Percentiles rank a stretch among this genome's conserved stretches.
Conservation (phyloP, 2,888 invertebrate species). For the Archaeoteleia sp. region DNA sequence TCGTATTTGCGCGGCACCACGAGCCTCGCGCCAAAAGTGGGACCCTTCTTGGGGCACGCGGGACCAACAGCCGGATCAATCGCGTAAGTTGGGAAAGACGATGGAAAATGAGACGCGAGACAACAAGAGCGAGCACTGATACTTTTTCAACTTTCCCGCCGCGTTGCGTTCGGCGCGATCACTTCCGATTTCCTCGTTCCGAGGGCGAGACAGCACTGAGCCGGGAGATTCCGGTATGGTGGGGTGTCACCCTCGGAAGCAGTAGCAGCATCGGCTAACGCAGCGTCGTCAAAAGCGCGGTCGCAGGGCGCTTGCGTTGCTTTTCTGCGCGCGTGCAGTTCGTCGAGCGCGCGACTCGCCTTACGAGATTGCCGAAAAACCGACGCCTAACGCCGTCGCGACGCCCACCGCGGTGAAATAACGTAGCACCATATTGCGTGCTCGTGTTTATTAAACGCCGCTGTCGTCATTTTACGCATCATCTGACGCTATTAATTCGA, state of each 20-base stretch:
- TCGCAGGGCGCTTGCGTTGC: constrained; percentile 35
- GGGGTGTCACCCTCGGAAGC: constrained; percentile 48
- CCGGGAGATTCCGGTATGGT: constrained; percentile 60
- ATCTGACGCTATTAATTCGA: constrained; percentile 17
- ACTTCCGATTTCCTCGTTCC: constrained; percentile 20
- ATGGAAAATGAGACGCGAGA: no score
- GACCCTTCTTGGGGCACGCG: no score
- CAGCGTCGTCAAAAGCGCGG: neutral
- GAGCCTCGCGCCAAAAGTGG: no score
- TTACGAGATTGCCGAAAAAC: constrained; percentile 51
- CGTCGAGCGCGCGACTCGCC: constrained; percentile 43
- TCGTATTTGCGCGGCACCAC: no score
- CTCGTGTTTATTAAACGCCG: constrained; percentile 36
- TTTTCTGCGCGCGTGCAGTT: constrained; percentile 40
- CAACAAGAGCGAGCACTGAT: no score
- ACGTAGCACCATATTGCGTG: constrained; percentile 42
- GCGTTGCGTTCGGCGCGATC: neutral
- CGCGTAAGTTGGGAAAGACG: no score
- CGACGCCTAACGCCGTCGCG: constrained; percentile 51
- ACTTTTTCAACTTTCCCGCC: constrained; percentile 24
- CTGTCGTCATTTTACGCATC: constrained; percentile 18
- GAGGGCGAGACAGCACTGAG: constrained; percentile 49
- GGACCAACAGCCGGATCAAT: no score
- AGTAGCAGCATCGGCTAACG: constrained; percentile 7
- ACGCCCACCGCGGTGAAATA: constrained; percentile 39